phyloP scores from a whole-genome alignment of 2,888 invertebrate species.

The Thymelicus acteon region DNA sequence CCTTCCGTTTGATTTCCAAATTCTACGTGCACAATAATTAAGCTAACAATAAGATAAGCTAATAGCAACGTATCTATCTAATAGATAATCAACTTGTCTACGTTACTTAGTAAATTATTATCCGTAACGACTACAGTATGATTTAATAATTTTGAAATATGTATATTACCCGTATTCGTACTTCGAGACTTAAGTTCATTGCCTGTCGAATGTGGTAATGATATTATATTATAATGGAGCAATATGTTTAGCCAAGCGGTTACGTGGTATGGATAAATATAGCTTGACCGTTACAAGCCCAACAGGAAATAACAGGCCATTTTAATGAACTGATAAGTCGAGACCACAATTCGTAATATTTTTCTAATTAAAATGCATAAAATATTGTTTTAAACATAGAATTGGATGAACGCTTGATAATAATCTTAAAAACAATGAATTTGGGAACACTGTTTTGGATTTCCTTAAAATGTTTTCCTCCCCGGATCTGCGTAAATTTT shows the following conservation, averaged over 20 bases:
- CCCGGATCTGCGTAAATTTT: too few relatives aligned
- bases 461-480: too few relatives aligned
- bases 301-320: slow-evolving; percentile 27
- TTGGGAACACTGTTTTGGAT: too few relatives aligned
- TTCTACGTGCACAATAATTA: too few relatives aligned
- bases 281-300: slow-evolving; percentile 21
- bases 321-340: slow-evolving; percentile 11
- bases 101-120: too few relatives aligned
- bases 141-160: neutral
- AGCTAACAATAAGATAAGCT: too few relatives aligned
- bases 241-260: slow-evolving; percentile 4
- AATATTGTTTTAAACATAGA: neutral
- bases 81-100: too few relatives aligned
- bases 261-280: slow-evolving; percentile 17
- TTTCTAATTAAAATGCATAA: neutral
- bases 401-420: too few relatives aligned
- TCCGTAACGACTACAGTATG: neutral
- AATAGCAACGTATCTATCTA: too few relatives aligned
- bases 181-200: neutral
- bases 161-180: neutral
- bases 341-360: neutral
- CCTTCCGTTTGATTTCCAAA: too few relatives aligned
- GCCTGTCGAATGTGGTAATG: slow-evolving; percentile 5
- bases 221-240: neutral
- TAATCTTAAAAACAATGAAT: too few relatives aligned